Evolutionary conservation across 2,888 invertebrate species (phyloP).

Genomic region (Netelia inedita): DNA sequence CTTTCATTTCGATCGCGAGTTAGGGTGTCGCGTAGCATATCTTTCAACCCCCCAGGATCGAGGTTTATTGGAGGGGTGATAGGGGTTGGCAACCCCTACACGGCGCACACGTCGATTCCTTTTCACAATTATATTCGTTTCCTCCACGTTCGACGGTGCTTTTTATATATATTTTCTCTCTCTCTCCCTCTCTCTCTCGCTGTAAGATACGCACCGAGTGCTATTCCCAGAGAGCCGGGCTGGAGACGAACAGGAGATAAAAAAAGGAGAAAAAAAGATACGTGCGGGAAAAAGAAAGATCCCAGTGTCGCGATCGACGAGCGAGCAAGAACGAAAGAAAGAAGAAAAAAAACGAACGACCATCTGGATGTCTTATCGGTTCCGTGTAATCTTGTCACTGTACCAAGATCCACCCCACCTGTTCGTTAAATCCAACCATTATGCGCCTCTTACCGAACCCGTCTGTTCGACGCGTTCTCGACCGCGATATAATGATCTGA

Average conservation of each 20-base stretch:
- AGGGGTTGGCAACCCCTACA: not conserved
- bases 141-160: not conserved
- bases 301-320: not conserved
- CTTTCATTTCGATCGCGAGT: slow-evolving; percentile 18
- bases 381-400: slow-evolving; percentile 39
- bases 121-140: slow-evolving; percentile 45
- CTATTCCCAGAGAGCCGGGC: slow-evolving; percentile 15
- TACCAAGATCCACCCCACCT: slow-evolving; percentile 12
- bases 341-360: slow-evolving; percentile 9
- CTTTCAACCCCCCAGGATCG: not conserved
- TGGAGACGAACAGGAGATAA: slow-evolving; percentile 30
- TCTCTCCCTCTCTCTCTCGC: too few species aligned
- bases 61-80: slow-evolving; percentile 21
- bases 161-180: slow-evolving; percentile 14
- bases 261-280: not conserved
- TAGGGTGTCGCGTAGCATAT: slow-evolving; percentile 7
- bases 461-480: slow-evolving; percentile 51
- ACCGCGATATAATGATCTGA: slow-evolving; percentile 54
- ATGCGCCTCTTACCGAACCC: slow-evolving; percentile 17
- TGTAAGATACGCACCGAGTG: not conserved
- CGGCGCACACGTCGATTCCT: slow-evolving; percentile 26
- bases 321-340: not conserved
- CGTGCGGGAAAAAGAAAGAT: too few species aligned
- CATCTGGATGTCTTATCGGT: slow-evolving; percentile 52
- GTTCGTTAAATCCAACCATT: slow-evolving; percentile 62